Evolutionary conservation across 2,113 vertebrate genomes (phyloP), one percentile per base, ranked within the genome.

Genomic region (Vidua macroura): DNA sequence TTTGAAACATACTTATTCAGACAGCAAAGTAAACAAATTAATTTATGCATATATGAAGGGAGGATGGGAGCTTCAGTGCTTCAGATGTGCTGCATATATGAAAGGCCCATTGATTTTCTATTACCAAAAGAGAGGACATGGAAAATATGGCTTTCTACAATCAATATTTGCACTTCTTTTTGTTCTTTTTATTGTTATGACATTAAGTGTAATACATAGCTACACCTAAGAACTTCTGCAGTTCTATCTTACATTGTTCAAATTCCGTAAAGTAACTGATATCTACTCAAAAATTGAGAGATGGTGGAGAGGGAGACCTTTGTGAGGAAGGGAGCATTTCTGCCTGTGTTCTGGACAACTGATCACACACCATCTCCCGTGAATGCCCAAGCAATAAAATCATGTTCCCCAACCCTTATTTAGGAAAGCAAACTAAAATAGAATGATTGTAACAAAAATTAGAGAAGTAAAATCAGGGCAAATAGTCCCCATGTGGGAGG

Each of bases 21-120:
- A 89, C 58, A 92, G 46, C 35, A 87, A n/a, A 46, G 69, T 67
- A 94, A 91, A 79, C 49, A 82, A 86, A 85, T 87, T 92, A 52
- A 83, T 91, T 85, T 91, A 86, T 95, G 89, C 59, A 44, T 70
- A 59, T 35, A 67, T 52, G 63, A 70, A 79, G 53, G 51, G 52
- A 87, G 13, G 48, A 66, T 66, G 67, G 68, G 59, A 90, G 37
- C 20, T 75, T 84, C 39, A n/a, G 39, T 18, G 33, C 35, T 95
- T 86, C 31, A 37, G 37, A 48, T 86, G 20, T 46, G 52, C 13
- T 17, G 3, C 44, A 16, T 53, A 41, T 49, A 44, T 66, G 81
- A 82, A 76, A 94, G 48, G 7, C 7, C 35, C 31, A 58, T 77
- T 90, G 85, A 74, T 88, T 83, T 93, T 73, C 53, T 69, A 15